These are phyloP conservation scores for Eira barbara DNA, from an alignment of 2,113 vertebrate genomes.

Conservation along the genomic window DNA sequence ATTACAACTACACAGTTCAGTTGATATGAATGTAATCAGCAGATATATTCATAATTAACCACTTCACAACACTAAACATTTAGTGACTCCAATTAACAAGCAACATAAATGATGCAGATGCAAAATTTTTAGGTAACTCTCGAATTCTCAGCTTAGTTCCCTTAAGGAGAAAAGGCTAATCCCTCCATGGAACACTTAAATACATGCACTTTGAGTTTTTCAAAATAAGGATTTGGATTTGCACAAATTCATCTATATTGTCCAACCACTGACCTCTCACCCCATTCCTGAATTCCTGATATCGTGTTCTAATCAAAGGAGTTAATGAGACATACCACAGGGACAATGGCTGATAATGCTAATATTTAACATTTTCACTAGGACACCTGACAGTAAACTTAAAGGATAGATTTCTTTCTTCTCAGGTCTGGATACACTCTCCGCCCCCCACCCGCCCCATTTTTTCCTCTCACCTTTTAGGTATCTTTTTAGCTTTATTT, in stretches of 20 bases:
- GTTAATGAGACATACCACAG: background rate
- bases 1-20: background rate
- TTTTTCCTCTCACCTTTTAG: background rate
- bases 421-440: background rate
- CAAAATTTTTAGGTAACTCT: background rate
- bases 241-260: background rate
- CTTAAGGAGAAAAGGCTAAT: background rate
- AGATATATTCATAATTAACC: background rate
- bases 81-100: background rate
- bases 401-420: background rate
- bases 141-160: background rate
- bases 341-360: no score
- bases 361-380: background rate
- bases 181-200: background rate
- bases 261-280: background rate
- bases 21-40: background rate
- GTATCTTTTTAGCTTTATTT: background rate
- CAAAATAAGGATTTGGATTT: background rate
- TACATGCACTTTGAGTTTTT: background rate
- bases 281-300: background rate
- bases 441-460: no score
- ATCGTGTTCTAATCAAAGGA: background rate
- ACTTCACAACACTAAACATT: background rate
- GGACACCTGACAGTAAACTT: background rate
- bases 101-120: background rate